Percentiles rank a stretch among this genome's conserved stretches.
Conservation (phyloP, 2,888 invertebrate genomes). For the Lingula anatina region DNA sequence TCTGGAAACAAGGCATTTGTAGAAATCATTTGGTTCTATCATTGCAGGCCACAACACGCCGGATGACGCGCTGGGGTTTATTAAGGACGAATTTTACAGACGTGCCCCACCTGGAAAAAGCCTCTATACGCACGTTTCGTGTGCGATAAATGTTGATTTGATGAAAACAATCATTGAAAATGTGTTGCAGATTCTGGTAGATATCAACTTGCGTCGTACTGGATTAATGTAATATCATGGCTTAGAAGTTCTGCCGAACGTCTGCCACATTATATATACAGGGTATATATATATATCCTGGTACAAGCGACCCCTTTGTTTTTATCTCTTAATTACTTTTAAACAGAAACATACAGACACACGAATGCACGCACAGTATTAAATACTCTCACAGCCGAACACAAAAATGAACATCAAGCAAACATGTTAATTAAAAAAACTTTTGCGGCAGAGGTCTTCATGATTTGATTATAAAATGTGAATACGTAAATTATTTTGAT, state of each 20-base stretch:
- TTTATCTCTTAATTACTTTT: neutral
- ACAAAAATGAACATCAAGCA: too few species aligned
- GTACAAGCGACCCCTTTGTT: neutral
- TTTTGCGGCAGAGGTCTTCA: too few species aligned
- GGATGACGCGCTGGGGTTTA: conserved; percentile 40
- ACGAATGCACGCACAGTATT: neutral
- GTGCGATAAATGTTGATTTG: conserved; percentile 50
- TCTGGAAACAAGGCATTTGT: too few species aligned
- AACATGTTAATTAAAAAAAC: too few species aligned
- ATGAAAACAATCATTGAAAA: conserved; percentile 40
- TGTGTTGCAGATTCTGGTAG: conserved; percentile 34
- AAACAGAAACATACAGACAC: conserved; percentile 1
- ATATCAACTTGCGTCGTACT: conserved; percentile 32
- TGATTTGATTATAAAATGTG: too few species aligned
- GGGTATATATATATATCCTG: neutral
- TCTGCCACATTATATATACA: neutral
- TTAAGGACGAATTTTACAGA: conserved; percentile 45
- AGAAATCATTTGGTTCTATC: too few species aligned
- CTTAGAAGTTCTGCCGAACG: neutral
- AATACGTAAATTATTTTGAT: too few species aligned
- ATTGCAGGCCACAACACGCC: conserved; percentile 33
- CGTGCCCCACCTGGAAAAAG: conserved; percentile 43
- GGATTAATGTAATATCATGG: conserved; percentile 7
- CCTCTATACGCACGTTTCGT: conserved; percentile 50
- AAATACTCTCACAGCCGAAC: conserved; percentile 1